These are phyloP conservation scores for Rugalucina vietnamica DNA, from an alignment of 2,888 invertebrate species.

Conservation along the genomic window DNA sequence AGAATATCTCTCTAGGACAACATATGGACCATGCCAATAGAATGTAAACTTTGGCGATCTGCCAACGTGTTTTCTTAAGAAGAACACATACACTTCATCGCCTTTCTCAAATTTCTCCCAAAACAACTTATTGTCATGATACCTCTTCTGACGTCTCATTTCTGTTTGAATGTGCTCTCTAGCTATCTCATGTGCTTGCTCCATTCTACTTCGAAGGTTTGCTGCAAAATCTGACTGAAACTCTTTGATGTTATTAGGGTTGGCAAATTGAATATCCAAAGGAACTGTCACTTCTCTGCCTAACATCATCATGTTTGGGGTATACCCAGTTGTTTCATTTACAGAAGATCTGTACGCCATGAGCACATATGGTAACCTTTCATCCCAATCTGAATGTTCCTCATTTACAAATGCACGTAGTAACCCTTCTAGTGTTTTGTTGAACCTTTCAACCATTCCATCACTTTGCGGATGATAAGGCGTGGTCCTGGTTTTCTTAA, in stretches of 20 bases:
- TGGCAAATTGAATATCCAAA: neutral
- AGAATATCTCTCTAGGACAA: neutral
- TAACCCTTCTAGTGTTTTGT: neutral
- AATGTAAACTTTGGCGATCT: neutral
- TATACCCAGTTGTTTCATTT: neutral
- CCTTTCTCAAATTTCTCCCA: neutral
- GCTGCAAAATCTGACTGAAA: neutral
- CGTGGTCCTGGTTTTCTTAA: neutral
- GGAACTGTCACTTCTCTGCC: neutral
- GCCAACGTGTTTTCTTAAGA: neutral
- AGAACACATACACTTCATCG: neutral
- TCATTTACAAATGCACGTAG: neutral
- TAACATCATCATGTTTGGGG: neutral
- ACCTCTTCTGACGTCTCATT: constrained; percentile 1
- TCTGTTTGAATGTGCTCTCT: neutral
- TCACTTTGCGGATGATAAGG: constrained; percentile 4
- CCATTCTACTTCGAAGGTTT: neutral
- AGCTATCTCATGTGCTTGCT: neutral
- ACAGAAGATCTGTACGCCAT: neutral
- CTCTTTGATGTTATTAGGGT: neutral
- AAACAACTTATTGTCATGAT: neutral
- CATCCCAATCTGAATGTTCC: neutral
- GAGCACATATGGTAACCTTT: neutral
- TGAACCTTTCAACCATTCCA: neutral
- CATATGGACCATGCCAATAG: neutral